Evolutionary conservation across 2,797 vertebrate species (phyloP).

Genomic region (Lepus townsendii): DNA sequence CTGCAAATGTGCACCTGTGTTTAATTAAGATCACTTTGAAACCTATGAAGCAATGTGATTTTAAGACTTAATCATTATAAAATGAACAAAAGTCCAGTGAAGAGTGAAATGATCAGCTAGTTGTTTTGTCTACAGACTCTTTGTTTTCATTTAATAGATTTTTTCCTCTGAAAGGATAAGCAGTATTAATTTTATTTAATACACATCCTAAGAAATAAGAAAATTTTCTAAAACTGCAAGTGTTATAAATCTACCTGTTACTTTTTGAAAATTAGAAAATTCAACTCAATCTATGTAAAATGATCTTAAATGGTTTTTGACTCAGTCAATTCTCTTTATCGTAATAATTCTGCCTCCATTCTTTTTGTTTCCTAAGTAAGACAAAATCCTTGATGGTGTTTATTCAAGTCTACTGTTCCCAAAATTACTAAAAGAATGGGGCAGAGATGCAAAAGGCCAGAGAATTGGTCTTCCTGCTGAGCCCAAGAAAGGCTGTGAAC

Average conservation of each 20-base stretch:
- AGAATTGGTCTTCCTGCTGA: background rate
- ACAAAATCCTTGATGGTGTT: background rate
- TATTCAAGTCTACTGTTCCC: background rate
- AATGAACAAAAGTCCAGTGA: slow-evolving; percentile 34
- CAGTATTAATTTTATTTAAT: slow-evolving; percentile 60
- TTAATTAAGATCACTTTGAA: slow-evolving; percentile 58
- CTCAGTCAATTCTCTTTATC: slow-evolving; percentile 24
- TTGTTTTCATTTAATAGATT: slow-evolving; percentile 15
- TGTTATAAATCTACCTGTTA: slow-evolving; percentile 32
- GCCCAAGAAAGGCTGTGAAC: background rate
- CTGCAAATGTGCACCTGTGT: slow-evolving; percentile 28
- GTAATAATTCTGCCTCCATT: slow-evolving; percentile 32
- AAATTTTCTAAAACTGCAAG: slow-evolving; percentile 20
- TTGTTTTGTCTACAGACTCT: slow-evolving; percentile 22
- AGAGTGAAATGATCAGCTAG: background rate
- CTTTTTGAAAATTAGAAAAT: slow-evolving; percentile 57
- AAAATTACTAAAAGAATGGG: background rate
- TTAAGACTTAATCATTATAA: slow-evolving; percentile 53
- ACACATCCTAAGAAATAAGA: slow-evolving; percentile 10
- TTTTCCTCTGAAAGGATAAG: background rate
- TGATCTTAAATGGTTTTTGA: slow-evolving; percentile 51
- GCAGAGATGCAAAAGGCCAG: background rate
- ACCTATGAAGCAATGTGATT: slow-evolving; percentile 48
- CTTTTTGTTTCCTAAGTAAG: background rate
- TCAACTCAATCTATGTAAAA: background rate